Percentiles rank a stretch among this genome's conserved stretches.
These are phyloP conservation scores for Mythimna ferrago DNA, from an alignment of 2,888 invertebrate genomes.

Conservation along the genomic window DNA sequence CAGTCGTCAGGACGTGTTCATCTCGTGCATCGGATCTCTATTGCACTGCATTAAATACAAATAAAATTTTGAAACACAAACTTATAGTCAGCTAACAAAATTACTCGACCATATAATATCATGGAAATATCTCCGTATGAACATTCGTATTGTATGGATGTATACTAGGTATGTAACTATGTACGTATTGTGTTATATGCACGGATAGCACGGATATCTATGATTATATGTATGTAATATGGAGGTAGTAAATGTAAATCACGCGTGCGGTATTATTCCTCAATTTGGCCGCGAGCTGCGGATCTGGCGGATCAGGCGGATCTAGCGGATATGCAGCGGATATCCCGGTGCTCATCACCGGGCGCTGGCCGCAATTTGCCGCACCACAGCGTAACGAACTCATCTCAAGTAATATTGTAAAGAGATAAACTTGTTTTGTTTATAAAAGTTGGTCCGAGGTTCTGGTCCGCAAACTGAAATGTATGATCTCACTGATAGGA, in stretches of 20 bases:
- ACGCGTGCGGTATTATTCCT: conserved; percentile 34
- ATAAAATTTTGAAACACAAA: no score
- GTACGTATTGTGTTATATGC: no score
- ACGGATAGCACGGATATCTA: background rate
- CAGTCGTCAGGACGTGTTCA: no score
- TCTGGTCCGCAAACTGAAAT: background rate
- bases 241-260: conserved; percentile 26
- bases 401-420: conserved; percentile 1
- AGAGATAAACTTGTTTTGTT: background rate
- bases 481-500: no score
- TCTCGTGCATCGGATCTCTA: no score
- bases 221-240: background rate
- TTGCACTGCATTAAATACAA: no score
- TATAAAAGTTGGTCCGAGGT: background rate
- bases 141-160: background rate
- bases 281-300: conserved; percentile 19
- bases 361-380: background rate
- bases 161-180: background rate
- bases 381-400: background rate
- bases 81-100: background rate
- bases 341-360: conserved; percentile 4
- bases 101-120: background rate
- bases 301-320: conserved; percentile 8
- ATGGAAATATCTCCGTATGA: background rate
- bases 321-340: conserved; percentile 17